Evolutionary conservation across 2,113 vertebrate species (phyloP).

Genomic region (Zapus hudsonius): DNA sequence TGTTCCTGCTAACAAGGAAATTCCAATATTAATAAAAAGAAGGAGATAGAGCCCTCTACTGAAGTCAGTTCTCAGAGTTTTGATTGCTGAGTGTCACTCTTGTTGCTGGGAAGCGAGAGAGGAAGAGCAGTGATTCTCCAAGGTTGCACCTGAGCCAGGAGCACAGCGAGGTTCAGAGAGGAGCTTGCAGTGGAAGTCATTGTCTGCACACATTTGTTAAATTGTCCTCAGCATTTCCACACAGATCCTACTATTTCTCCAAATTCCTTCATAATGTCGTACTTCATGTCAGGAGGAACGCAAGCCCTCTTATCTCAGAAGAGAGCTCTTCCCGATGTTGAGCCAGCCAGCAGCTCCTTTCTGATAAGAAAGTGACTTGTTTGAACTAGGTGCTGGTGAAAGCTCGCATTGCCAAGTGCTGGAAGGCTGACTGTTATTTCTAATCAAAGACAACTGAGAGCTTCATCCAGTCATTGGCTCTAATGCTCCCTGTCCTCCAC

Average conservation of each 20-base stretch:
- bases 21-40: background rate
- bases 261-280: conserved; percentile 79
- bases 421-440: conserved; percentile 80
- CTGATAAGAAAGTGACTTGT: conserved; percentile 83
- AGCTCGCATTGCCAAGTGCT: conserved; percentile 74
- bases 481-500: conserved; percentile 51
- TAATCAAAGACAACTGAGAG: conserved; percentile 85
- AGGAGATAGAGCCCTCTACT: conserved; percentile 50
- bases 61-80: background rate
- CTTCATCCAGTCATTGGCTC: conserved; percentile 82
- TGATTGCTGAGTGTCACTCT: conserved; percentile 75
- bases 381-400: conserved; percentile 80
- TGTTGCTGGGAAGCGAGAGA: conserved; percentile 44
- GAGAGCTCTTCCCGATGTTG: conserved; percentile 84
- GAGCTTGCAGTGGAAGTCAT: conserved; percentile 83
- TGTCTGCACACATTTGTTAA: conserved; percentile 78
- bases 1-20: conserved; percentile 13
- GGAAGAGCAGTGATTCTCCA: conserved; percentile 46
- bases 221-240: conserved; percentile 81
- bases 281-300: conserved; percentile 78
- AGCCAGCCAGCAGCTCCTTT: conserved; percentile 79
- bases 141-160: conserved; percentile 73
- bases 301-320: conserved; percentile 85
- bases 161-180: conserved; percentile 62
- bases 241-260: conserved; percentile 83